Evolutionary conservation across 1,140 invertebrate genomes (phyloP).

Genomic region (Pentalonia nigronervosa): DNA sequence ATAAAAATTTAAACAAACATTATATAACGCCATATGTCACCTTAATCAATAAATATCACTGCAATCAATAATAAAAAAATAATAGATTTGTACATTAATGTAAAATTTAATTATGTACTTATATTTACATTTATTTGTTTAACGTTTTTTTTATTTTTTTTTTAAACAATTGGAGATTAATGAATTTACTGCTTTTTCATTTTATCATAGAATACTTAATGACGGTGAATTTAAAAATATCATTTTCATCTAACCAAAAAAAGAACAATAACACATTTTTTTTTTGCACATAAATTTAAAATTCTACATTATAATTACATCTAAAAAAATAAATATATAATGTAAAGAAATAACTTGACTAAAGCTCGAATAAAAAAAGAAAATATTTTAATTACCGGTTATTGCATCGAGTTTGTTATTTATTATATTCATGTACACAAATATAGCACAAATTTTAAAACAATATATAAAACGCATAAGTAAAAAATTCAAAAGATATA

Average conservation of each 20-base stretch:
- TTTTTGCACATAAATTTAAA: background rate
- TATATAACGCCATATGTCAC: background rate
- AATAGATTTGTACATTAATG: background rate
- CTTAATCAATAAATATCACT: background rate
- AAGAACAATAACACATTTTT: background rate
- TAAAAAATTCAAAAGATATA: background rate
- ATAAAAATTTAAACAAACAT: background rate
- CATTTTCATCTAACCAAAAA: background rate
- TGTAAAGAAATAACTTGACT: background rate
- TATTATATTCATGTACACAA: background rate
- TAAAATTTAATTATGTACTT: background rate
- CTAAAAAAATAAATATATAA: background rate
- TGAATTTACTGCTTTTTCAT: background rate
- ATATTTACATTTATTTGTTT: background rate
- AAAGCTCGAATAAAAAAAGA: background rate
- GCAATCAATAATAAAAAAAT: background rate
- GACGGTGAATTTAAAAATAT: background rate
- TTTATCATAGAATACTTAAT: background rate
- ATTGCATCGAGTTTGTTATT: background rate
- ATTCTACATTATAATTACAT: background rate
- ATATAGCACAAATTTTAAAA: background rate
- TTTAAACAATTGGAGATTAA: background rate
- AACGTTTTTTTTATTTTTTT: background rate
- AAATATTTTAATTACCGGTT: slow-evolving; percentile 6
- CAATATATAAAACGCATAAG: background rate